Evolutionary conservation across 2,888 invertebrate genomes (phyloP), one percentile per base, ranked within the genome.

Genomic region (Ophion costatus): DNA sequence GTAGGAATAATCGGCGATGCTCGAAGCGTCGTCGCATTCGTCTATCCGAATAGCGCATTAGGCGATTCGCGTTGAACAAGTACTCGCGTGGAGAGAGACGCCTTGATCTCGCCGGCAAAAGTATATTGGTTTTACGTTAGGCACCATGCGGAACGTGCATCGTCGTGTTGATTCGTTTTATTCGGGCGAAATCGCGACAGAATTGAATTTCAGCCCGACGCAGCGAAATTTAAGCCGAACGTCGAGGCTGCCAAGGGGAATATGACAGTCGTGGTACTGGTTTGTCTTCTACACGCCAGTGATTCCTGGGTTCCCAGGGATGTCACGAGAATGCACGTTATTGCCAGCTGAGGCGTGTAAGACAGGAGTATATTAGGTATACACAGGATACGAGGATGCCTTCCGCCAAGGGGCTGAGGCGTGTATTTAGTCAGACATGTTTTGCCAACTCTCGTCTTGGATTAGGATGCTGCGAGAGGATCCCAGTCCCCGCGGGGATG

Each of bases 401-500:
- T 24, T 42, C 4, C 24, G 63, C 63, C 29, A 61, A 20, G 61
- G 67, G 33, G 63, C 20, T 20, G 61, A 85, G 57, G 80, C 85
- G 80, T 61, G 82, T 86, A 84, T 80, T 86, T 82, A 86, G 85
- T 82, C 70, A 82, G 83, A 66, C 83, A 67, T 70, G 77, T 83
- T 86, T 71, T 78, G 69, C 69, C 66, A 83, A 59, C 82, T 80
- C 79, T 70, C 73, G 51, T 66, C 77, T 79, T 45, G 77, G 80
- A 84, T 84, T 82, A 84, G 80, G 73, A 77, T 76, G 33, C 79
- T 67, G 59, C 29, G 42, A 42, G 64, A 71, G 61, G 71, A 56
- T 56, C 61, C 69, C 64, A 56, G 10, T 59, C 59, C 64, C 77
- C 20, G 38, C n/a, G 73, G 73, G 73, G 67, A 51, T 80, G 38